A percentile compares a stretch with the other conserved stretches of the same genome.
Evolutionary conservation across 2,797 vertebrate genomes (phyloP).

Genomic region (Spinus pinus): DNA sequence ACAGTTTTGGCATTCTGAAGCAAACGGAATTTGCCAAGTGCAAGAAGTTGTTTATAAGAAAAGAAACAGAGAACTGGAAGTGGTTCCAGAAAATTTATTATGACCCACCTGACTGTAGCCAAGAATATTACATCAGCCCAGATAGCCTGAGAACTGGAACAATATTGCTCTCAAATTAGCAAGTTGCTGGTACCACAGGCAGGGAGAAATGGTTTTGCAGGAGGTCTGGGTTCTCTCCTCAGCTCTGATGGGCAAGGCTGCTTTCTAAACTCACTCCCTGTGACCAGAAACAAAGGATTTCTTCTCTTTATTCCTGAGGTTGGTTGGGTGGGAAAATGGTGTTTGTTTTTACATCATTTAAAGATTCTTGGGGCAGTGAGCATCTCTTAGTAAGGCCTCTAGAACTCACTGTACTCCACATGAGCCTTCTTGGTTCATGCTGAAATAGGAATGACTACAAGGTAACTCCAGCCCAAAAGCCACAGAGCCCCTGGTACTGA

Average conservation of each 20-base stretch:
- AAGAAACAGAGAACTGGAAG: slow-evolving; percentile 18
- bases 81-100: slow-evolving; percentile 33
- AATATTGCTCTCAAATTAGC: slow-evolving; percentile 36
- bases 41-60: slow-evolving; percentile 62
- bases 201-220: slow-evolving; percentile 43
- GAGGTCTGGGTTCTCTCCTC: slow-evolving; percentile 12
- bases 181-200: slow-evolving; percentile 12
- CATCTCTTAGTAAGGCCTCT: neutral
- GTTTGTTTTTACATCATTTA: neutral
- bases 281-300: neutral
- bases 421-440: neutral
- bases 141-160: slow-evolving; percentile 27
- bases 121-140: slow-evolving; percentile 44
- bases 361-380: neutral
- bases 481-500: neutral
- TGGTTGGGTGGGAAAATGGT: accelerated
- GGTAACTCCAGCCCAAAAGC: neutral
- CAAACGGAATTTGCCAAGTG: slow-evolving; percentile 29
- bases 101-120: slow-evolving; percentile 8
- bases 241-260: neutral
- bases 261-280: neutral
- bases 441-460: neutral
- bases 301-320: neutral
- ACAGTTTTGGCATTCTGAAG: neutral
- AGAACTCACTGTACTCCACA: neutral